Base-by-base conservation (phyloP, 2,888 invertebrate species). In the Deroplatys truncata region DNA sequence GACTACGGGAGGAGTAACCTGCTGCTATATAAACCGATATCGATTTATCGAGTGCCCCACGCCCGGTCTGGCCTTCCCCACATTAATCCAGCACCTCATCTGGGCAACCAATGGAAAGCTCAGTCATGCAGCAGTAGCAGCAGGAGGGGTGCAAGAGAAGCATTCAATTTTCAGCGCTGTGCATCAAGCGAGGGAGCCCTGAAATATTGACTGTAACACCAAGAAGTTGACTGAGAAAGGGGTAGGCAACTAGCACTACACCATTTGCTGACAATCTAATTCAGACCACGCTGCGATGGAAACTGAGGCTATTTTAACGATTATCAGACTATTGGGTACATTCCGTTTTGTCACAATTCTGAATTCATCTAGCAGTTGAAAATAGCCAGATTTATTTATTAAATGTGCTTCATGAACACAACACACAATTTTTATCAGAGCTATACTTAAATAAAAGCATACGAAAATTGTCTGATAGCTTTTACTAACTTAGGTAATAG, bases 41-140 rank as follows among this genome's bases (percentile, higher is more conserved):
- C 86, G 86, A 86, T 86, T 86, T 86, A 86, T 86, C 31, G 86
- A 85, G 43, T 85, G 49, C 56, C 56, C 35, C 28, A 43, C 28
- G 85, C 85, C 49, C 85, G 35, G 31, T 29, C 84, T 85, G 84
- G 31, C 43, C 49, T 43, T 56, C 85, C 49, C 85, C 35, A 85
- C 86, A 86, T 86, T 86, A 86, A 86, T 86, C 86, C 86, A 86
- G 49, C 86, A 86, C 86, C 86, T 86, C 86, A 86, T 86, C 86
- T 86, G 82, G 82, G 82, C 85, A 56, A 49, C 85, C 85, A 85
- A 85, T 85, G 85, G 85, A 85, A 85, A 85, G 85, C 82, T 82
- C 86, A 86, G 86, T 86, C 86, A 86, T 82, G 86, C 86, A 82
- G 86, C 29, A 72, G 20, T n/a, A 72, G 29, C 9, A 20, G 86